These are phyloP conservation scores for Clarias macrocephalus DNA, from an alignment of 2,113 vertebrate genomes.

Conservation along the genomic window DNA sequence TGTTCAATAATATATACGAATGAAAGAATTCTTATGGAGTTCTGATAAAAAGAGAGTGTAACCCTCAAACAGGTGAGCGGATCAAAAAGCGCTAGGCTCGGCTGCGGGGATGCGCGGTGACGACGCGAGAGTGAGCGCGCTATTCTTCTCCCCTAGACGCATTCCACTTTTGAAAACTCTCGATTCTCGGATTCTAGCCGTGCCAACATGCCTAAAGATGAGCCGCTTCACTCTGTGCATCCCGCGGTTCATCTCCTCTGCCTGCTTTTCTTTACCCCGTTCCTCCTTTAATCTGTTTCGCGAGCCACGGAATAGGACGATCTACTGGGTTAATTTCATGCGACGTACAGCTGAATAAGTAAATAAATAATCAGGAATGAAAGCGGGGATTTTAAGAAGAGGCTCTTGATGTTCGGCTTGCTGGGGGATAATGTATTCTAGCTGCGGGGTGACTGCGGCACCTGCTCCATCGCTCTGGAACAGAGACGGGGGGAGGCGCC, in stretches of 20 bases:
- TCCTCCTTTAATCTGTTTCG: conserved; percentile 63
- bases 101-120: conserved; percentile 28
- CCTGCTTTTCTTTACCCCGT: conserved; percentile 35
- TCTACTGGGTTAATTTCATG: conserved; percentile 71
- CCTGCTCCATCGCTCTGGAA: conserved; percentile 61
- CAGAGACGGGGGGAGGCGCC: not conserved
- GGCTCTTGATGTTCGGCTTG: conserved; percentile 61
- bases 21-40: not conserved
- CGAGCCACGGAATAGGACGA: conserved; percentile 56
- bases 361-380: conserved; percentile 66
- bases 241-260: conserved; percentile 34
- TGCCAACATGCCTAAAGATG: not conserved
- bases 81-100: conserved; percentile 33
- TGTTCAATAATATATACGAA: not conserved
- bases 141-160: conserved; percentile 24
- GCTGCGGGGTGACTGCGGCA: conserved; percentile 65
- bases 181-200: conserved; percentile 20
- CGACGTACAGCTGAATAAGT: conserved; percentile 68
- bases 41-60: conserved; percentile 1
- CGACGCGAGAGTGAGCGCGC: conserved; percentile 11
- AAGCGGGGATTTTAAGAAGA: conserved; percentile 64
- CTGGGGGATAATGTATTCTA: conserved; percentile 69
- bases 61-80: conserved; percentile 41
- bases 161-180: conserved; percentile 36
- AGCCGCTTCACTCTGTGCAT: not conserved